Base-by-base conservation (phyloP, 2,888 invertebrate genomes). In the Philereme transversata region DNA sequence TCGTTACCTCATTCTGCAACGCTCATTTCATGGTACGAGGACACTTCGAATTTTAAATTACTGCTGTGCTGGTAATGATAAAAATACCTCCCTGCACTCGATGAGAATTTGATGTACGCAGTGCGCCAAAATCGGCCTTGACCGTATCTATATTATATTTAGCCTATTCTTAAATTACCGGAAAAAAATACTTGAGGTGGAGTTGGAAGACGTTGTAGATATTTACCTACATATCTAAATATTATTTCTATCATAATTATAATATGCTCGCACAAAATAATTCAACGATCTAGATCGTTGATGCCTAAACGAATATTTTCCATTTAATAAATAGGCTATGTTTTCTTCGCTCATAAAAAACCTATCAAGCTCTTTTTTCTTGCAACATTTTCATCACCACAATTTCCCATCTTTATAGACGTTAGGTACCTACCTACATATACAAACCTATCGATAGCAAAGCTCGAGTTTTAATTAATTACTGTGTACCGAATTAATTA, bases 1-100 rank as follows among this genome's bases (percentile, higher is more conserved):
- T 84, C 87, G 86, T 86, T 82, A 83, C 84, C 81, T 79, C 82
- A 80, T 81, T 76, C 79, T 77, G 77, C 75, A 64, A 70, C 72
- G 76, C 77, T 79, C 78, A 75, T 82, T 78, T 81, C 76, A 74
- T 81, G 79, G 81, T 81, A 82, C 81, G 75, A 73, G 75, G 74
- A 73, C 75, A 72, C 74, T 77, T 75, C 75, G 73, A 79, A 78
- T 78, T 82, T 72, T 66, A 70, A 70, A 73, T 69, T 66, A 64
- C 68, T 70, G 43, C 60, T 62, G 62, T 56, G 60, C 59, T 65
- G 61, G 62, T 67, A 64, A 70, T 70, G 64, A 68, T 68, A 66
- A 70, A 61, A 68, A 60, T 64, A 51, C 53, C 36, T 40, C 57
- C 57, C 59, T 57, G 51, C 51, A 55, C 44, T 54, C 60, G 57